Percentiles rank a stretch among this genome's conserved stretches.
Conservation (phyloP, 2,113 vertebrate genomes). For the Colossoma macropomum region DNA sequence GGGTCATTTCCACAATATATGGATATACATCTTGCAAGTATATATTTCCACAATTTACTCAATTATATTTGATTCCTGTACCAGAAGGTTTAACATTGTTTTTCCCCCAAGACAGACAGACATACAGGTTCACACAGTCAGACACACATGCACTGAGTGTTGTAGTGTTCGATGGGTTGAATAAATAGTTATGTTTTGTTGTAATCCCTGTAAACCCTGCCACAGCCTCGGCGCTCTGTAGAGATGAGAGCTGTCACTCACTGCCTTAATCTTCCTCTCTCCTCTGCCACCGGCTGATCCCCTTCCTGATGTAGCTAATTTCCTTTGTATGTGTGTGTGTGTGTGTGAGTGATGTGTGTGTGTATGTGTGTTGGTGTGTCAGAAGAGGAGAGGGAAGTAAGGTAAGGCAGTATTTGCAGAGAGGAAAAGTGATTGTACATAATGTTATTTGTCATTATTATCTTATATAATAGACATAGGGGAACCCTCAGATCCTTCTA, state of each 20-base stretch:
- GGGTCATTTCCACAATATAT: not conserved
- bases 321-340: conserved; percentile 52
- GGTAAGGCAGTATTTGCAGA: not conserved
- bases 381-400: not conserved
- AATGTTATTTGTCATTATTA: not conserved
- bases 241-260: conserved; percentile 78
- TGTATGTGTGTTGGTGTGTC: conserved; percentile 23
- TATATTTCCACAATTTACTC: no score
- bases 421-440: not conserved
- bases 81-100: no score
- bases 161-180: conserved; percentile 42
- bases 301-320: conserved; percentile 83
- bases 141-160: conserved; percentile 11
- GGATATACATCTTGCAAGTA: not conserved
- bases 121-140: not conserved
- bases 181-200: conserved; percentile 71
- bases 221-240: conserved; percentile 72
- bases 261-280: conserved; percentile 76
- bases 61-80: no score
- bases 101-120: no score
- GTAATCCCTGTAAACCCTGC: conserved; percentile 71
- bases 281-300: conserved; percentile 81
- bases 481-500: no score
- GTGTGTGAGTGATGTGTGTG: no score
- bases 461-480: not conserved